Evolutionary conservation across 2,797 vertebrate genomes (phyloP).

Genomic region (Allobates femoralis): DNA sequence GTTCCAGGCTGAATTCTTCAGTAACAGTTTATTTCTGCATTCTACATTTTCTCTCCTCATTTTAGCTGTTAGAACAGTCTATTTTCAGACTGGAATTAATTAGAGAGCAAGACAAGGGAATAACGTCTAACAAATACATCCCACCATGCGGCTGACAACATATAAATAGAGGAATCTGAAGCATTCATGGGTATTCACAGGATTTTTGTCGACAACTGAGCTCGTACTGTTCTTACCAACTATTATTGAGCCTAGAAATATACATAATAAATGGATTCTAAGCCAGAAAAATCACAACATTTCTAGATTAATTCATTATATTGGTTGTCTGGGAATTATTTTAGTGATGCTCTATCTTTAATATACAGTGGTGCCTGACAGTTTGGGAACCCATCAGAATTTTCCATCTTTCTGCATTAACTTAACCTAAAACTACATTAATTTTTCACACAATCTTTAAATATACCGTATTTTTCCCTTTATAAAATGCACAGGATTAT

Average conservation of each 20-base stretch:
- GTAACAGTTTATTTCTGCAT: not conserved
- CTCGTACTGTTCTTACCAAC: constrained; percentile 1
- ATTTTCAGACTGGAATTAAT: constrained; percentile 12
- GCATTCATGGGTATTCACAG: constrained; percentile 15
- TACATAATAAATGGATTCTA: not conserved
- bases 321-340: not conserved
- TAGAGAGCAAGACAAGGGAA: not conserved
- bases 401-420: too few relatives aligned
- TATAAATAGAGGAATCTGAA: constrained; percentile 7
- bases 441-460: too few relatives aligned
- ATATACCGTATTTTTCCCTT: too few relatives aligned
- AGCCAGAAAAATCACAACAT: constrained; percentile 18
- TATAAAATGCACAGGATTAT: too few relatives aligned
- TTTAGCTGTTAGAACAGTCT: constrained; percentile 23
- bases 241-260: not conserved
- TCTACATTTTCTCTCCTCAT: not conserved
- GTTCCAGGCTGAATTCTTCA: not conserved
- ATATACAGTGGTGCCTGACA: too few relatives aligned
- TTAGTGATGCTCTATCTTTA: too few relatives aligned
- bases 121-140: not conserved
- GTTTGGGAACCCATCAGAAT: too few relatives aligned
- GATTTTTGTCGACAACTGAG: constrained; percentile 27
- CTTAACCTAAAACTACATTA: too few relatives aligned
- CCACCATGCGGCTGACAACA: not conserved
- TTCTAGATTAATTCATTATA: not conserved